A percentile compares a stretch with the other conserved stretches of the same genome.
These are phyloP conservation scores for Odontamblyopus lacepedii DNA, from an alignment of 2,797 vertebrate species.

Conservation along the genomic window DNA sequence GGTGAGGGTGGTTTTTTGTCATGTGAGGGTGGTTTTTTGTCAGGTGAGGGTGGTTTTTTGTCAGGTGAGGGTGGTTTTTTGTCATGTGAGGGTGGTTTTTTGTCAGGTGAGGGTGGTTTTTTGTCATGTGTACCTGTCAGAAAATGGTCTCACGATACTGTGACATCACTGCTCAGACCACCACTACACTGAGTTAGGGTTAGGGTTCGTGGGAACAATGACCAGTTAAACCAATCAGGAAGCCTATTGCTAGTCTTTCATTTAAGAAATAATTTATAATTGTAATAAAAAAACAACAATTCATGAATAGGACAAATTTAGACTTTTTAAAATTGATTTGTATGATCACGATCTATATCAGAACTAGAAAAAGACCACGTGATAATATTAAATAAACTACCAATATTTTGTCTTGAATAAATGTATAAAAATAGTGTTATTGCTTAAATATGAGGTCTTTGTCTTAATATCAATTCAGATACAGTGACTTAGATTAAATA, in stretches of 20 bases:
- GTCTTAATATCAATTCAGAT: background rate
- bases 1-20: constrained; percentile 1
- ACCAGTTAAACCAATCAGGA: background rate
- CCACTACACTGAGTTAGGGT: constrained; percentile 17
- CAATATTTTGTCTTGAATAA: too few species aligned
- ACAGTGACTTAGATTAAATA: background rate
- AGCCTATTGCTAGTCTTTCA: background rate
- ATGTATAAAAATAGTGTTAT: too few species aligned
- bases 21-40: constrained; percentile 71
- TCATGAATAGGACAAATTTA: too few species aligned
- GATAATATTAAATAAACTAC: too few species aligned
- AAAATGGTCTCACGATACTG: constrained; percentile 35
- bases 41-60: background rate
- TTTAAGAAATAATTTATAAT: background rate
- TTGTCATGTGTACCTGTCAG: constrained; percentile 32
- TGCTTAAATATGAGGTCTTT: too few species aligned
- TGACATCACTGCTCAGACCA: constrained; percentile 34
- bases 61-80: constrained; percentile 71
- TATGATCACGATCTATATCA: too few species aligned
- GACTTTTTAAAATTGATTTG: too few species aligned
- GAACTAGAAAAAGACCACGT: too few species aligned
- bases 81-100: background rate
- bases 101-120: constrained; percentile 70
- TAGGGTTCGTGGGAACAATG: background rate
- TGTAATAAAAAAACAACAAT: too few species aligned